Percentiles rank a stretch among this genome's conserved stretches.
phyloP scores from a whole-genome alignment of 2,113 vertebrate species.

The Plecturocebus donacophilus region DNA sequence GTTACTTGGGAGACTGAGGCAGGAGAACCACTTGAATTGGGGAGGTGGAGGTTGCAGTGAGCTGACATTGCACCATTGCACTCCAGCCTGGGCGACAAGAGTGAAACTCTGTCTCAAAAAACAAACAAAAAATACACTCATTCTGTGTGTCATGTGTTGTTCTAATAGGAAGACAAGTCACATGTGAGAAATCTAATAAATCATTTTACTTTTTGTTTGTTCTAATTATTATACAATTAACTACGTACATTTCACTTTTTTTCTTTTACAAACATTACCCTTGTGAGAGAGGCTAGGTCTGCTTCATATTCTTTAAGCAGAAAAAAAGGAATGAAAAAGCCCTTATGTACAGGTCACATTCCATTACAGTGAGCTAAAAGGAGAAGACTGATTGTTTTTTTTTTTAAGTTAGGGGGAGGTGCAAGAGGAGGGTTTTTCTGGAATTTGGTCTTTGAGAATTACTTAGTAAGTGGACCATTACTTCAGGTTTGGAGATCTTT shows the following conservation, averaged over 20 bases:
- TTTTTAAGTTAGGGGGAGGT: neutral
- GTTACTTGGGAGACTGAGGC: no score
- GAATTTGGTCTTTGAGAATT: constrained; percentile 68
- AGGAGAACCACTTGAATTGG: no score
- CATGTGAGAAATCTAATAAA: constrained; percentile 45
- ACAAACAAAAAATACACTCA: neutral
- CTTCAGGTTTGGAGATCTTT: constrained; percentile 57
- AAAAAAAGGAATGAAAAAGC: constrained; percentile 61
- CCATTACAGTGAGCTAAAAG: constrained; percentile 70
- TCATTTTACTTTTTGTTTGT: constrained; percentile 18
- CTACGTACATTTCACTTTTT: neutral
- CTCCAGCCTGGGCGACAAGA: no score
- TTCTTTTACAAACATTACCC: neutral
- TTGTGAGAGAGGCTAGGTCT: constrained; percentile 23
- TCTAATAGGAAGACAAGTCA: neutral
- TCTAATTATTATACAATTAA: constrained; percentile 8
- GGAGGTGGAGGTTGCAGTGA: no score
- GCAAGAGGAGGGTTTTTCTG: constrained; percentile 45
- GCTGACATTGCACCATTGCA: no score
- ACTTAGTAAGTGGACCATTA: constrained; percentile 53
- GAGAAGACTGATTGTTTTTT: constrained; percentile 27
- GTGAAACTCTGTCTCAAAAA: no score
- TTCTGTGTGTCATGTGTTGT: neutral
- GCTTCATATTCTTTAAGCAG: constrained; percentile 49
- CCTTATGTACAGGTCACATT: constrained; percentile 65